Percentiles rank a stretch among this genome's conserved stretches.
Conservation (phyloP, 1,140 invertebrate genomes). For the Maniola jurtina region DNA sequence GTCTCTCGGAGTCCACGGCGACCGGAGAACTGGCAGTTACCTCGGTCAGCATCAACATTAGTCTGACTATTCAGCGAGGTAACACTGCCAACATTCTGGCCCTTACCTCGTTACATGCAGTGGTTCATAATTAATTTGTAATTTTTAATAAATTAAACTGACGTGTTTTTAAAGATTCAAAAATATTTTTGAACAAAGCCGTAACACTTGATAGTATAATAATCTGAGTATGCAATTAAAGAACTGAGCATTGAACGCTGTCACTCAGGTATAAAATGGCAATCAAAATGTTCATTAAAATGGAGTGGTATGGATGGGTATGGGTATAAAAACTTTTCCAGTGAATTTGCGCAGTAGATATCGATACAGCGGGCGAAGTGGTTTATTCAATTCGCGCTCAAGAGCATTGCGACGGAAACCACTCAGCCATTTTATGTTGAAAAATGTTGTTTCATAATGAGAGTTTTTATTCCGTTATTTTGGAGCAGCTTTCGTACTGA, state of each 20-base stretch:
- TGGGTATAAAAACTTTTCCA: conserved; percentile 18
- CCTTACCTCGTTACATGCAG: too few relatives aligned
- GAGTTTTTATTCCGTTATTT: conserved; percentile 21
- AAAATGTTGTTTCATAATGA: conserved; percentile 27
- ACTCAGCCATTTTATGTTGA: conserved; percentile 35
- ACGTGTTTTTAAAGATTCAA: too few relatives aligned
- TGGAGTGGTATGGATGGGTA: conserved; percentile 13
- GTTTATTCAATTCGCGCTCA: conserved; percentile 36
- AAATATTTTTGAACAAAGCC: too few relatives aligned
- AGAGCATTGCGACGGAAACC: conserved; percentile 33
- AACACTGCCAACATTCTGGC: too few relatives aligned
- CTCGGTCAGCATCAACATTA: too few relatives aligned
- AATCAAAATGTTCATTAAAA: conserved; percentile 21
- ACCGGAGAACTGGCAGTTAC: too few relatives aligned
- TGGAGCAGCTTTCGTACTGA: conserved; percentile 8
- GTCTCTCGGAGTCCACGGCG: too few relatives aligned
- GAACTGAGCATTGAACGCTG: not conserved
- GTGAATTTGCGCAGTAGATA: conserved; percentile 18
- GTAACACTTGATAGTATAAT: too few relatives aligned
- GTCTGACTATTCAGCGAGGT: too few relatives aligned
- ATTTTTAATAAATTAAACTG: too few relatives aligned
- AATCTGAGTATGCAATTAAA: not conserved
- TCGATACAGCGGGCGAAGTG: conserved; percentile 28
- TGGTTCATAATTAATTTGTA: too few relatives aligned
- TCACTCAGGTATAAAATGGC: not conserved